These are phyloP conservation scores for Drosophila acutilabella DNA, from an alignment of 2,888 invertebrate species.

Conservation along the genomic window DNA sequence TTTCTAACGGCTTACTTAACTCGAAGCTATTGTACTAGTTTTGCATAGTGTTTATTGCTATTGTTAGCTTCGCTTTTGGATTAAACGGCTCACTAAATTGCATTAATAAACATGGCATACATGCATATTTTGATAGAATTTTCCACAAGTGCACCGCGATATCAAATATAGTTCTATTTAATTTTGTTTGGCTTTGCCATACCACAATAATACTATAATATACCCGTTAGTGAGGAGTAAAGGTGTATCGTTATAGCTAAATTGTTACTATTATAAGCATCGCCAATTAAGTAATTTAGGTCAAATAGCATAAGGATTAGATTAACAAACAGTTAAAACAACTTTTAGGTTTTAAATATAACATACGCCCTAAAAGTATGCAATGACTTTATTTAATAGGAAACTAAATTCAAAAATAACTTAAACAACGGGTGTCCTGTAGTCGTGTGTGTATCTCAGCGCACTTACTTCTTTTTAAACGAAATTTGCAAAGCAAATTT, in stretches of 20 bases:
- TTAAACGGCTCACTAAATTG: constrained; percentile 57
- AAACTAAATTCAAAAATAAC: no score
- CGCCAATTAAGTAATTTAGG: no score
- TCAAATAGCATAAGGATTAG: no score
- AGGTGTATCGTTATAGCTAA: not conserved
- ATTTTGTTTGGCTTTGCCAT: constrained; percentile 1
- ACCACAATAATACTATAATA: not conserved
- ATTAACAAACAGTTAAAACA: no score
- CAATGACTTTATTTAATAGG: no score
- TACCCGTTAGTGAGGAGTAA: not conserved
- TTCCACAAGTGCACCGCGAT: constrained; percentile 16
- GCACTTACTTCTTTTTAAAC: not conserved
- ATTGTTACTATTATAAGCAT: no score
- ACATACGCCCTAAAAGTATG: no score
- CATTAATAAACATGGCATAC: constrained; percentile 49
- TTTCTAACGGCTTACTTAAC: no score
- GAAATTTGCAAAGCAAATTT: constrained; percentile 70
- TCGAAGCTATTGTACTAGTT: no score
- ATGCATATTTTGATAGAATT: constrained; percentile 46
- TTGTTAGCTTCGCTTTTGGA: constrained; percentile 36
- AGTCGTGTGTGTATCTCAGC: not conserved
- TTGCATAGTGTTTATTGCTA: not conserved
- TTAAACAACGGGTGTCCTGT: not conserved
- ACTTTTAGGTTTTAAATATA: no score
- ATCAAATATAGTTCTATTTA: not conserved